Evolutionary conservation across 1,140 invertebrate genomes (phyloP).

Genomic region (Drosophila baimaii): DNA sequence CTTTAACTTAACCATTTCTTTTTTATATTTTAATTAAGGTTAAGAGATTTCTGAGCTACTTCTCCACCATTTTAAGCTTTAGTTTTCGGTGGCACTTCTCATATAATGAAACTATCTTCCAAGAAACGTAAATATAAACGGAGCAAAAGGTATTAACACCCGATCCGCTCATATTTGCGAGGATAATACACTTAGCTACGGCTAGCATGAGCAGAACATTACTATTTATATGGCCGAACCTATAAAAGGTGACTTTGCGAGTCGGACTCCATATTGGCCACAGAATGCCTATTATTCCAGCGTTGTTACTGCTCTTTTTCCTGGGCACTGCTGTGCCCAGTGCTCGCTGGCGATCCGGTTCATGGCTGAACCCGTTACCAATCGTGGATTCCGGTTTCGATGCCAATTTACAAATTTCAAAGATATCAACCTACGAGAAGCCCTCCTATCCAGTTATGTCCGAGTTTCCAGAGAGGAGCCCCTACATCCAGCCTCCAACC

Average conservation of each 20-base stretch:
- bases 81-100: background rate
- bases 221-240: background rate
- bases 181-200: background rate
- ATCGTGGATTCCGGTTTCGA: no score
- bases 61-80: background rate
- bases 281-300: background rate
- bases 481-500: no score
- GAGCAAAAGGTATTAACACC: background rate
- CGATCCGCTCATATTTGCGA: background rate
- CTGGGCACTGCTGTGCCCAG: background rate
- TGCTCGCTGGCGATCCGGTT: background rate
- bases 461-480: no score
- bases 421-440: no score
- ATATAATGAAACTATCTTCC: background rate
- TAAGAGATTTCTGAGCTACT: no score
- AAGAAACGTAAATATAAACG: background rate
- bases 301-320: background rate
- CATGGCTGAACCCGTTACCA: no score
- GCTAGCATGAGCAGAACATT: background rate
- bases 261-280: no score
- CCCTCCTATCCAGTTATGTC: no score
- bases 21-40: no score
- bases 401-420: no score
- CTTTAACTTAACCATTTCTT: no score
- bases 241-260: background rate